A percentile compares a stretch with the other conserved stretches of the same genome.
Evolutionary conservation across 2,888 invertebrate species (phyloP).

Genomic region (Drosophila silvestris): DNA sequence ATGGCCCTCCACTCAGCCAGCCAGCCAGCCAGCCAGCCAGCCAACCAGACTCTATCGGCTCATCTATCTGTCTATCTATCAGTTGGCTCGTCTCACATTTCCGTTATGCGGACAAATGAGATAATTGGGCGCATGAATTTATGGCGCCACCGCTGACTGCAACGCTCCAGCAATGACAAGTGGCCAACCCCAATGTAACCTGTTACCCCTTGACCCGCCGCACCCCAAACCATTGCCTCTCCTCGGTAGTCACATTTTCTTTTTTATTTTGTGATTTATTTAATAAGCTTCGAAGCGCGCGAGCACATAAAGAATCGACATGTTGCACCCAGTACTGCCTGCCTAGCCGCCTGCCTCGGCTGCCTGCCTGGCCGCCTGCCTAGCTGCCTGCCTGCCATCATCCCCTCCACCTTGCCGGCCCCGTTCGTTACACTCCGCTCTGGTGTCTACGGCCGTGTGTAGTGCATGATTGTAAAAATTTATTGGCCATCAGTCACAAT

Average conservation of each 20-base stretch:
- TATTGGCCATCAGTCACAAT: slow-evolving; percentile 83
- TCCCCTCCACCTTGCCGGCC: not conserved
- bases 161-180: slow-evolving; percentile 59
- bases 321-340: slow-evolving; percentile 8
- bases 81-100: slow-evolving; percentile 59
- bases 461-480: slow-evolving; percentile 75
- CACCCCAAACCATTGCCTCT: not conserved
- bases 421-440: not conserved
- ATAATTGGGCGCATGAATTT: slow-evolving; percentile 82
- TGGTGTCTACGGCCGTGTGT: slow-evolving; percentile 45
- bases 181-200: slow-evolving; percentile 42
- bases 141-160: slow-evolving; percentile 51
- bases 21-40: not conserved
- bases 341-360: not conserved
- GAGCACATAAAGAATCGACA: slow-evolving; percentile 61
- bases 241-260: not conserved
- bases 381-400: not conserved
- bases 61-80: slow-evolving; percentile 27
- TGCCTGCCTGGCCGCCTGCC: not conserved
- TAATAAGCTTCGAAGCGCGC: slow-evolving; percentile 58
- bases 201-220: slow-evolving; percentile 2
- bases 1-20: not conserved
- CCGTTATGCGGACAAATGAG: slow-evolving; percentile 80
- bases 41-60: not conserved
- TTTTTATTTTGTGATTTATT: slow-evolving; percentile 66